Evolutionary conservation across 2,113 vertebrate species (phyloP).

Genomic region (Petroica traversi): DNA sequence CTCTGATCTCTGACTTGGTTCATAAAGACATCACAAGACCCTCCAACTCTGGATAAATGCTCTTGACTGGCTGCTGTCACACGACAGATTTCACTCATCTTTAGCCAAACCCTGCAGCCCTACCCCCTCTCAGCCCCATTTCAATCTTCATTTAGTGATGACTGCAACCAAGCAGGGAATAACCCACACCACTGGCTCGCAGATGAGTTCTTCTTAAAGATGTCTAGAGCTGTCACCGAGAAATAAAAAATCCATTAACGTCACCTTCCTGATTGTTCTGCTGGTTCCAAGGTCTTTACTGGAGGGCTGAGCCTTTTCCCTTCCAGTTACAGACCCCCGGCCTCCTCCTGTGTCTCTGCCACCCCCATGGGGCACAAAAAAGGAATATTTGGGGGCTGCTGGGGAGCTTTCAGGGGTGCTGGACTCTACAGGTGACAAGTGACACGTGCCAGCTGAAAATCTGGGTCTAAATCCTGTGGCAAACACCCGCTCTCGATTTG

Average conservation of each 20-base stretch:
- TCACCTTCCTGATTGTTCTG: not conserved
- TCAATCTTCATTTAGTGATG: conserved; percentile 30
- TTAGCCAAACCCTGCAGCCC: not conserved
- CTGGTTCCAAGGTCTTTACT: not conserved
- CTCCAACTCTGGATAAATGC: not conserved
- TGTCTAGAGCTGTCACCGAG: not conserved
- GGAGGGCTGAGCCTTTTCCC: not conserved
- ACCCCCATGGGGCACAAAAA: conserved; percentile 16
- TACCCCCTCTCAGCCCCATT: not conserved
- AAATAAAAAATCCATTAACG: conserved; percentile 28
- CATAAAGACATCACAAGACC: not conserved
- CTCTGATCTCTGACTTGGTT: not conserved
- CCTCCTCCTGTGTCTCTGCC: conserved; percentile 45
- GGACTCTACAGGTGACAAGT: too few species aligned
- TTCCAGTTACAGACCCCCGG: conserved; percentile 37
- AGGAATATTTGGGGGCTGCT: too few species aligned
- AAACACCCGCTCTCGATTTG: not conserved
- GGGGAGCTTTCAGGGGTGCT: too few species aligned
- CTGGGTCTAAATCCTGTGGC: not conserved
- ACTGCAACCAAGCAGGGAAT: not conserved
- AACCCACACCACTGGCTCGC: not conserved
- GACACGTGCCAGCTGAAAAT: not conserved
- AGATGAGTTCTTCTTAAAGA: not conserved
- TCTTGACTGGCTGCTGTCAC: not conserved
- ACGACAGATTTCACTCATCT: not conserved